A percentile compares a stretch with the other conserved stretches of the same genome.
These are phyloP conservation scores for Cyanoderma ruficeps DNA, from an alignment of 2,113 vertebrate species.

Conservation along the genomic window DNA sequence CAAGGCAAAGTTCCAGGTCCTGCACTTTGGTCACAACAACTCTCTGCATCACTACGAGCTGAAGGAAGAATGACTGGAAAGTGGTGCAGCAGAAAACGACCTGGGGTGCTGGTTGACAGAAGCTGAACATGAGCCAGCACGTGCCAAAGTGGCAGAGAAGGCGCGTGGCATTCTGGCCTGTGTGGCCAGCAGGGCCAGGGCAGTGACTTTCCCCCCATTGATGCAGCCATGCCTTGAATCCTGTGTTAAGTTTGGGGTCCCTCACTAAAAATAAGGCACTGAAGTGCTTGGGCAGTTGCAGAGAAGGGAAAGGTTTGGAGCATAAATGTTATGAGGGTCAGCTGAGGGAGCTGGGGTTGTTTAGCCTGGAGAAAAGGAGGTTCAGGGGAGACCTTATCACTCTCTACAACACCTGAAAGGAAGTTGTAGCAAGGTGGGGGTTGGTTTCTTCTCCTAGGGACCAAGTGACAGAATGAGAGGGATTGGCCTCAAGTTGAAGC, in stretches of 20 bases:
- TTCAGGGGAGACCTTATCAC: background rate
- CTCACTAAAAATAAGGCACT: background rate
- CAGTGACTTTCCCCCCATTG: background rate
- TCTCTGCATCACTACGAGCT: background rate
- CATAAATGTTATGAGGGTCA: background rate
- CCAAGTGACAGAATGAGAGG: background rate
- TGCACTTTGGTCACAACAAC: background rate
- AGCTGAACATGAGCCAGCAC: background rate
- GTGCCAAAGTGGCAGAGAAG: background rate
- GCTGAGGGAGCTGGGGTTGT: background rate
- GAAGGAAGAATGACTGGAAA: background rate
- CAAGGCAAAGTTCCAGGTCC: background rate
- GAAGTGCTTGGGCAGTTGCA: background rate
- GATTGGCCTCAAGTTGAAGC: background rate
- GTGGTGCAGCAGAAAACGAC: background rate
- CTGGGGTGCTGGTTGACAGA: too few relatives aligned
- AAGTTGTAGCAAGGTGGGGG: background rate
- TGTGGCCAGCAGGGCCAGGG: background rate
- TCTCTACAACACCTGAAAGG: background rate
- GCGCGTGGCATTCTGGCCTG: background rate
- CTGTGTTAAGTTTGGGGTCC: background rate
- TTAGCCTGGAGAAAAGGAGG: background rate
- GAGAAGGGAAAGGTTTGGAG: background rate
- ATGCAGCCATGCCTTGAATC: background rate
- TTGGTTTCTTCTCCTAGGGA: background rate